Evolutionary conservation across 2,888 invertebrate genomes (phyloP).

Genomic region (Melieria omissa): DNA sequence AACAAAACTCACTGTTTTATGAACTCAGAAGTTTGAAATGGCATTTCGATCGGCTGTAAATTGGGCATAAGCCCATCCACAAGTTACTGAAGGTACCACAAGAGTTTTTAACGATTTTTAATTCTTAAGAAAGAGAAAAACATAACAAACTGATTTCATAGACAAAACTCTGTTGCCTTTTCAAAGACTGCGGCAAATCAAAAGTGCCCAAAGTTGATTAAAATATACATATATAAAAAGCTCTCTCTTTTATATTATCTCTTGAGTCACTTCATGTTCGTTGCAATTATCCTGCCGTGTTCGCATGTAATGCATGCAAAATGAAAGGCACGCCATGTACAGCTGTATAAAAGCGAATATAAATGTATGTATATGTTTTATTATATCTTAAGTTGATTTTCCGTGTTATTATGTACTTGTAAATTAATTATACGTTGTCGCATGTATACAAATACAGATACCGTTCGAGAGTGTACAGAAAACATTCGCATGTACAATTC

Average conservation of each 20-base stretch:
- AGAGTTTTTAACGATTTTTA: too few relatives aligned
- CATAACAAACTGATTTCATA: too few relatives aligned
- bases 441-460: slow-evolving; percentile 6
- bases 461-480: too few relatives aligned
- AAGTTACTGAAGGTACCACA: too few relatives aligned
- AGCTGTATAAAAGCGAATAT: slow-evolving; percentile 32
- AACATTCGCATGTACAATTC: too few relatives aligned
- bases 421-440: neutral
- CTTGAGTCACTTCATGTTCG: neutral
- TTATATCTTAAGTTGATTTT: slow-evolving; percentile 15
- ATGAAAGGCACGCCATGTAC: neutral
- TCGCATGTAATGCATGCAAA: neutral
- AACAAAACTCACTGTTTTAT: too few relatives aligned
- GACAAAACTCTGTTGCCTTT: too few relatives aligned
- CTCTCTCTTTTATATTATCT: neutral
- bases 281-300: neutral
- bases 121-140: too few relatives aligned
- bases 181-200: too few relatives aligned
- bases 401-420: slow-evolving; percentile 9
- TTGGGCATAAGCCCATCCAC: too few relatives aligned
- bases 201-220: neutral
- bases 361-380: slow-evolving; percentile 26
- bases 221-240: neutral
- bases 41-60: too few relatives aligned
- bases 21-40: too few relatives aligned